Evolutionary conservation across 2,888 invertebrate genomes (phyloP).

Genomic region (Smittia aterrima): DNA sequence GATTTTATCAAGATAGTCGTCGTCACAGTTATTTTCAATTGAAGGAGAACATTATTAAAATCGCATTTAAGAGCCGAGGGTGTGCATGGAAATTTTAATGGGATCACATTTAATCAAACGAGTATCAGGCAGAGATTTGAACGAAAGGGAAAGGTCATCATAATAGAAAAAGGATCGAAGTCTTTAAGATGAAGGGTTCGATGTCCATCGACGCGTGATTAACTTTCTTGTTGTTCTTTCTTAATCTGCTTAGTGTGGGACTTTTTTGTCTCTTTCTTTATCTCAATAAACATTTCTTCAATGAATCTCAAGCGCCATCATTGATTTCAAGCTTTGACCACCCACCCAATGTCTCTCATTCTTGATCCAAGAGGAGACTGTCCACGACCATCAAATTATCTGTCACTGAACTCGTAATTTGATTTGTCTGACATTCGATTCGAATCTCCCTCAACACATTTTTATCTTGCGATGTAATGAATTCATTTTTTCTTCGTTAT

Average conservation of each 20-base stretch:
- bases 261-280: not conserved
- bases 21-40: slow-evolving; percentile 16
- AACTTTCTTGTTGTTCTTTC: slow-evolving; percentile 19
- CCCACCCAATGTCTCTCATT: slow-evolving; percentile 2
- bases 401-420: slow-evolving; percentile 38
- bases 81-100: slow-evolving; percentile 33
- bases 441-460: not conserved
- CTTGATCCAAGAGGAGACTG: too few relatives aligned
- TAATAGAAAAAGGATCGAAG: not conserved
- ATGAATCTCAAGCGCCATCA: slow-evolving; percentile 24
- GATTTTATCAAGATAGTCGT: slow-evolving; percentile 37
- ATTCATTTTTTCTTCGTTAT: slow-evolving; percentile 21
- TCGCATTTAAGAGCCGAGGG: slow-evolving; percentile 22
- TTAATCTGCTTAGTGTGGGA: slow-evolving; percentile 23
- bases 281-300: not conserved
- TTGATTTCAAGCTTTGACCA: not conserved
- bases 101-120: slow-evolving; percentile 23
- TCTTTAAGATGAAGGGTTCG: slow-evolving; percentile 19
- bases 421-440: slow-evolving; percentile 38
- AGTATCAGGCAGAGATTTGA: not conserved
- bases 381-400: slow-evolving; percentile 32
- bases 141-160: slow-evolving; percentile 27
- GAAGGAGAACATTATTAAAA: slow-evolving; percentile 28
- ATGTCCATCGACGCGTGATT: slow-evolving; percentile 10
- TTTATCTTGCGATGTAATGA: slow-evolving; percentile 18